These are phyloP conservation scores for Dorcus parallelipipedus DNA, from an alignment of 2,888 invertebrate genomes.

Conservation along the genomic window DNA sequence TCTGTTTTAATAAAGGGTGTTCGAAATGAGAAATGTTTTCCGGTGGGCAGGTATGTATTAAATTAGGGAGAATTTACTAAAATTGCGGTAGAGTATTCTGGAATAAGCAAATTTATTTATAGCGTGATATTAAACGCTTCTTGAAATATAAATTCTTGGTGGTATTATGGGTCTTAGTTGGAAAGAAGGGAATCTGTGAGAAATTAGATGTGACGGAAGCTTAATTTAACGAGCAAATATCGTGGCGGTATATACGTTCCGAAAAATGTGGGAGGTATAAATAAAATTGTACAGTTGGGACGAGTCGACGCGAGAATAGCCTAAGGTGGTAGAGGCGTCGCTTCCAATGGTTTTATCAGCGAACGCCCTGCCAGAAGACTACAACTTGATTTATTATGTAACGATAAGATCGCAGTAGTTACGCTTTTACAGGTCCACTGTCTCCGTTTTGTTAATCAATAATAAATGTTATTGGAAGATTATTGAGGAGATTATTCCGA, in stretches of 20 bases:
- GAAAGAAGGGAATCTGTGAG: too few species aligned
- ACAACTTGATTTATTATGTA: constrained; percentile 46
- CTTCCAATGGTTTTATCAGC: constrained; percentile 42
- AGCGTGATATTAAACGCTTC: too few species aligned
- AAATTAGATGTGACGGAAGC: constrained; percentile 20
- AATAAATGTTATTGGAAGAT: constrained; percentile 24
- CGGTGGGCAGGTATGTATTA: too few species aligned
- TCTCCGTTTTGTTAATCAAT: constrained; percentile 36
- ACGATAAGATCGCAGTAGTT: constrained; percentile 47
- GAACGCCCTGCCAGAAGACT: constrained; percentile 45
- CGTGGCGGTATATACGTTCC: constrained; percentile 32
- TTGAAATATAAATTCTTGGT: too few species aligned
- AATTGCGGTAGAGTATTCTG: too few species aligned
- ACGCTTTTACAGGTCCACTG: constrained; percentile 38
- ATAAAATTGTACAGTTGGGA: constrained; percentile 46
- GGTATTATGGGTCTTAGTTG: too few species aligned
- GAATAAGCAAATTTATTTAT: too few species aligned
- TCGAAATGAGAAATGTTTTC: too few species aligned
- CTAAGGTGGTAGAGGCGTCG: constrained; percentile 45
- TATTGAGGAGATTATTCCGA: constrained; percentile 17
- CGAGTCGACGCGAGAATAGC: constrained; percentile 45
- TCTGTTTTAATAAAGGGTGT: too few species aligned
- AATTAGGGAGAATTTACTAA: too few species aligned
- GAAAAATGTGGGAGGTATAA: constrained; percentile 43
- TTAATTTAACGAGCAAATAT: constrained; percentile 41